Evolutionary conservation across 2,888 invertebrate species (phyloP), one percentile per base, ranked within the genome.

Genomic region (Microctonus hyperodae): DNA sequence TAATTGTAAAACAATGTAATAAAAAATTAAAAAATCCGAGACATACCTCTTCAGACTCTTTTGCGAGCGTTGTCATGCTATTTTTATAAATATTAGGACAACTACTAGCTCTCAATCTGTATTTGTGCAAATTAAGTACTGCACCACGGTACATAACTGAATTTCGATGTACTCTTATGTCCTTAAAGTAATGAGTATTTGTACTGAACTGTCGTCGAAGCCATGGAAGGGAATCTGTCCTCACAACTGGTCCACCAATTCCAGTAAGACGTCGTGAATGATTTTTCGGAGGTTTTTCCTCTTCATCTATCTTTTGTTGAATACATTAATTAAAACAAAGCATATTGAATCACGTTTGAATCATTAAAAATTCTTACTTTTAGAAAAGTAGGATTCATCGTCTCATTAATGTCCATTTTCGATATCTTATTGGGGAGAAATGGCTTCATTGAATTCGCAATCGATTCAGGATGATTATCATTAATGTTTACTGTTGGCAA

Each of bases 21-120:
- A 61, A 67, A 11, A 33, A 28, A 28, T 35, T 33, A 3, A 44
- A 25, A 16, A 44, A 50, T 13, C 28, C 7, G n/a, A n/a, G n/a
- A 48, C 56, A 33, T 31, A 93, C 93, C 88, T 93, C 92, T 79
- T 89, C 88, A 77, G 89, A 89, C 77, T 92, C 91, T 73, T 91
- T 90, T 57, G 91, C 90, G 61, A 95, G 88, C 2, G 93, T 92
- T 57, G 92, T 92, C 92, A 94, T 94, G n/a, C 94, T 94, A 80
- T 94, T 94, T 75, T 92, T 89, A 79, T 91, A 94, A 76, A 97
- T 94, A 84, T 97, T 92, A 0, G 97, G 97, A 82, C 96, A 96
- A 53, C 96, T 96, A 2, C 94, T 94, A 0, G 96, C 95, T 70
- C 92, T 88, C 68, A 95, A 84, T 64, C 91, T 88, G 83, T 95